A percentile compares a stretch with the other conserved stretches of the same genome.
phyloP scores from a whole-genome alignment of 2,888 invertebrate genomes.

The Macaria notata region DNA sequence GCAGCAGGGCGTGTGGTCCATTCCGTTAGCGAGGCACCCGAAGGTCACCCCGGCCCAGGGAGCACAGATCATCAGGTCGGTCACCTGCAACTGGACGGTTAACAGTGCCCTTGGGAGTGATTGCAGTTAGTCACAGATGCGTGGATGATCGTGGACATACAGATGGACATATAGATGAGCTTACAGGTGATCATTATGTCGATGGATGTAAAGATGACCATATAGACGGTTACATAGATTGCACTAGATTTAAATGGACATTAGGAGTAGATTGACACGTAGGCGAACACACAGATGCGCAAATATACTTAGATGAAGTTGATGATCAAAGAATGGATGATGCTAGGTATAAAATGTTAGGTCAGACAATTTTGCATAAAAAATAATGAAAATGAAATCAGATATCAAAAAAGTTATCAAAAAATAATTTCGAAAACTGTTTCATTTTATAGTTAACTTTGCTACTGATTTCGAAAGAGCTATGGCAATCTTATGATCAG shows the following conservation, averaged over 20 bases:
- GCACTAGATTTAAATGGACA: background rate
- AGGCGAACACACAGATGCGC: background rate
- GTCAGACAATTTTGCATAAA: no score
- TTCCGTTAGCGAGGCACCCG: slow-evolving; percentile 89
- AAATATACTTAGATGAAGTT: no score
- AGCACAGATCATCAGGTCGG: slow-evolving; percentile 94
- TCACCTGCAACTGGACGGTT: slow-evolving; percentile 83
- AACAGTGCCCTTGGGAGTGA: slow-evolving; percentile 52
- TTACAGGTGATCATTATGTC: background rate
- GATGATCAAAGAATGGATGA: no score
- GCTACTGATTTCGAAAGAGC: no score
- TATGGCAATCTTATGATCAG: no score
- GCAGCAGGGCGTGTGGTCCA: slow-evolving; percentile 92
- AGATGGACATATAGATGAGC: slow-evolving; percentile 1
- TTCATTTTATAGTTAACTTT: no score
- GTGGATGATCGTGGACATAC: slow-evolving; percentile 24
- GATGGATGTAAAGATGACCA: background rate
- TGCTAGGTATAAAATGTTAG: no score
- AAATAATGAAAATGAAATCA: no score
- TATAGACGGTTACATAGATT: background rate
- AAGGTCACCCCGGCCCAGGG: slow-evolving; percentile 93
- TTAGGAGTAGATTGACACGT: background rate
- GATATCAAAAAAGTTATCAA: no score
- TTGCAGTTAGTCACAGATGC: slow-evolving; percentile 71
- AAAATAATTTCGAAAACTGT: no score